These are phyloP conservation scores for Drosophila azteca DNA, from an alignment of 1,140 invertebrate species.

Conservation along the genomic window DNA sequence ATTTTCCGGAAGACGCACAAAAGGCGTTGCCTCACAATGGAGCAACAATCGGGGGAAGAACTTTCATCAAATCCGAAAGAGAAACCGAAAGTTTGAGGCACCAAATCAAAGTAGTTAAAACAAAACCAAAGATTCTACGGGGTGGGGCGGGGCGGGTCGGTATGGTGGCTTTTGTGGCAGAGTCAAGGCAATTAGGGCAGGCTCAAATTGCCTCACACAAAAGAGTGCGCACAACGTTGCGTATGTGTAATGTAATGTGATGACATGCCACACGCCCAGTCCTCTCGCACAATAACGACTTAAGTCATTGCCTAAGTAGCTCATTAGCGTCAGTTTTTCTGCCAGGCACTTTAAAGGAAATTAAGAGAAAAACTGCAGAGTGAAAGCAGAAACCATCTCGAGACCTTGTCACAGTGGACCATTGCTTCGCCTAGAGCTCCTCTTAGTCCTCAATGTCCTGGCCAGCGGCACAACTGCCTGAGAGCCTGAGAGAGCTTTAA, in stretches of 20 bases:
- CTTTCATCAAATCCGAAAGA: neutral
- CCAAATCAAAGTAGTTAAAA: constrained; percentile 45
- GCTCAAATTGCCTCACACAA: constrained; percentile 15
- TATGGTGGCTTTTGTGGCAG: no score
- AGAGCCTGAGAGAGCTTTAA: constrained; percentile 69
- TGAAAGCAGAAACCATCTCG: neutral
- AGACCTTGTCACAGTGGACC: no score
- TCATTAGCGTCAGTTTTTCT: constrained; percentile 72
- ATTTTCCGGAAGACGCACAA: constrained; percentile 49
- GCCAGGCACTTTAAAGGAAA: constrained; percentile 56
- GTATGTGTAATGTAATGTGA: constrained; percentile 71
- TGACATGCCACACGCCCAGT: constrained; percentile 46
- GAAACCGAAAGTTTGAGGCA: constrained; percentile 15
- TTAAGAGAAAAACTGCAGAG: constrained; percentile 18
- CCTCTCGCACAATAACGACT: constrained; percentile 64
- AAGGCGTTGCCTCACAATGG: constrained; percentile 33
- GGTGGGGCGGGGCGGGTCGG: no score
- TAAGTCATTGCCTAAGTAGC: constrained; percentile 78
- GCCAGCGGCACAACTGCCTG: constrained; percentile 55
- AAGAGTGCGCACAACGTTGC: constrained; percentile 39
- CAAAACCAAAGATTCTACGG: constrained; percentile 21
- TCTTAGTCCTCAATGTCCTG: constrained; percentile 37
- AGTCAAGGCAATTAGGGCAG: constrained; percentile 3
- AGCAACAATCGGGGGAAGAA: constrained; percentile 23
- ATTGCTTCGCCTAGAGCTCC: no score